Evolutionary conservation across 2,113 vertebrate genomes (phyloP).

Genomic region (Himantopus leucocephalus): DNA sequence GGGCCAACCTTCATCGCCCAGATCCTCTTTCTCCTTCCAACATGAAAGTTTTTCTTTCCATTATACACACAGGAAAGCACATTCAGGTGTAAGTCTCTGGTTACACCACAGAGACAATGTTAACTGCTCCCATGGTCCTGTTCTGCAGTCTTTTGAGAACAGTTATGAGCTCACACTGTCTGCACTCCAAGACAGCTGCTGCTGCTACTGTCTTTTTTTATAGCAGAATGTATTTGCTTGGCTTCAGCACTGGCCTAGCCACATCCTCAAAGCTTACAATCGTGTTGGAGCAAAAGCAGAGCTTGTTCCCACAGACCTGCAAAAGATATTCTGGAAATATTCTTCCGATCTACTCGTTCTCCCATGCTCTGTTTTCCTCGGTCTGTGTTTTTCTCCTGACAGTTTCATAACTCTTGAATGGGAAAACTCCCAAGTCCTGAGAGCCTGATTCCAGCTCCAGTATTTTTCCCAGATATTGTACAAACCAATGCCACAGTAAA

Average conservation of each 20-base stretch:
- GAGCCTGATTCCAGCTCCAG: neutral
- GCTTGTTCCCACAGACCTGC: constrained; percentile 33
- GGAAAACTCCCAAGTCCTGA: constrained; percentile 20
- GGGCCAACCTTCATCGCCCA: neutral
- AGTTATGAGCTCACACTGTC: neutral
- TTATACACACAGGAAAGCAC: neutral
- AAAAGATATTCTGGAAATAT: constrained; percentile 20
- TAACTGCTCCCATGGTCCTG: neutral
- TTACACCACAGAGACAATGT: neutral
- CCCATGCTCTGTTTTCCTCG: neutral
- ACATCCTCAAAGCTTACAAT: constrained; percentile 15
- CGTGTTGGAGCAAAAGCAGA: neutral
- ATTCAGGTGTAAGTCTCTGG: neutral
- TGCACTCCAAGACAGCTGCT: constrained; percentile 40
- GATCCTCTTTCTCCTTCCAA: neutral
- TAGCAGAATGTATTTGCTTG: constrained; percentile 1
- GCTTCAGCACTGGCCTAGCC: neutral
- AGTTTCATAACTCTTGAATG: constrained; percentile 23
- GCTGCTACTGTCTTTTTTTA: constrained; percentile 17
- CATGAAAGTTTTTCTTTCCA: neutral
- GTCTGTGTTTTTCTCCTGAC: neutral
- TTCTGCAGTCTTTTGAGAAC: constrained; percentile 17
- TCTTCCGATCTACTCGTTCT: constrained; percentile 15
- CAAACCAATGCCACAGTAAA: neutral
- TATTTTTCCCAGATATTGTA: neutral